phyloP scores from a whole-genome alignment of 1,140 invertebrate genomes.

The Pseudomyrmex dendroicus region DNA sequence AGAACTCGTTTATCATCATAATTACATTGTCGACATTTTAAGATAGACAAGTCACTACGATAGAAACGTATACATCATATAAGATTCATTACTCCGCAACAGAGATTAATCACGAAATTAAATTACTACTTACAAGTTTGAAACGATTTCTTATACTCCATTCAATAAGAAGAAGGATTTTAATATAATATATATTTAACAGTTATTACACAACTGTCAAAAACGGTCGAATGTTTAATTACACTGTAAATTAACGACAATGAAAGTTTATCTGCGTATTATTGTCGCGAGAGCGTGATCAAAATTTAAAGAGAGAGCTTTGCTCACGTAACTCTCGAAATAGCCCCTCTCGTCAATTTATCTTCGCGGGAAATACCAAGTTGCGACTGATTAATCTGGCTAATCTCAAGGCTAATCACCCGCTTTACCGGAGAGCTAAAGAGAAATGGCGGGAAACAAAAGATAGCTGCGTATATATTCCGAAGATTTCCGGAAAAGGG shows the following conservation, averaged over 20 bases:
- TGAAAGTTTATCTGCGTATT: conserved; percentile 11
- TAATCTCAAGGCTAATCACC: conserved; percentile 37
- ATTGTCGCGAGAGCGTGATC: no score
- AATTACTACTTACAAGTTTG: not conserved
- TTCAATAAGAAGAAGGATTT: not conserved
- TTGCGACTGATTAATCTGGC: conserved; percentile 26
- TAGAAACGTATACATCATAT: conserved; percentile 22
- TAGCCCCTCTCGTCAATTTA: conserved; percentile 4
- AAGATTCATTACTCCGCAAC: no score
- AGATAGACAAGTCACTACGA: not conserved
- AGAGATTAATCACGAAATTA: not conserved
- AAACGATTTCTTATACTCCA: not conserved
- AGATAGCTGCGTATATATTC: conserved; percentile 7
- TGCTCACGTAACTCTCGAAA: conserved; percentile 3
- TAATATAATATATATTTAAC: not conserved
- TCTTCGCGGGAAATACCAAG: conserved; percentile 8
- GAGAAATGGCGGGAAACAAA: conserved; percentile 23
- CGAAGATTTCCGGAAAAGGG: conserved; percentile 1
- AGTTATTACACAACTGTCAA: not conserved
- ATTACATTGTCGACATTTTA: conserved; percentile 16
- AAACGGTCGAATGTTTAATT: not conserved
- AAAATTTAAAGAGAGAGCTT: not conserved
- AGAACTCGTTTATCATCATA: conserved; percentile 7
- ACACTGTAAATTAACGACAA: not conserved
- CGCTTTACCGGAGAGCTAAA: not conserved